phyloP scores from a whole-genome alignment of 2,888 invertebrate genomes.

The Sinopyrophorus schimmeli region DNA sequence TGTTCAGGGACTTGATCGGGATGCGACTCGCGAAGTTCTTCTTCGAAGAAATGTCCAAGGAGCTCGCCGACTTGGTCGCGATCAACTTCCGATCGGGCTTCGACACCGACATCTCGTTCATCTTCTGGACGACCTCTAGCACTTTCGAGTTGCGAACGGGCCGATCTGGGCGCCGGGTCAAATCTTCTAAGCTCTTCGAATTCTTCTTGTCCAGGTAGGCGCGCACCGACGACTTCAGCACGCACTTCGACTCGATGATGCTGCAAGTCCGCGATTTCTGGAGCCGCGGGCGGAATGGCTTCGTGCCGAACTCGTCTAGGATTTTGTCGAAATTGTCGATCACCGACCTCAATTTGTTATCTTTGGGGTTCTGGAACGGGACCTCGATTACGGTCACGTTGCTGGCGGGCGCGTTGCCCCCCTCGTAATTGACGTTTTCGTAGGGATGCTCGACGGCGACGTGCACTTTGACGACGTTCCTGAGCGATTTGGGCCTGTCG shows the following conservation, averaged over 20 bases:
- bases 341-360: slow-evolving; percentile 57
- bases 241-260: slow-evolving; percentile 70
- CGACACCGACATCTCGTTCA: neutral
- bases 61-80: slow-evolving; percentile 45
- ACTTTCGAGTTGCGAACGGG: neutral
- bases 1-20: slow-evolving; percentile 49
- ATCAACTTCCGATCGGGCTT: slow-evolving; percentile 9
- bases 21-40: slow-evolving; percentile 44
- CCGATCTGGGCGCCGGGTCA: no score
- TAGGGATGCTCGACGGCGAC: slow-evolving; percentile 42
- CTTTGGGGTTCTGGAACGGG: slow-evolving; percentile 41
- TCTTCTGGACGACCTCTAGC: neutral
- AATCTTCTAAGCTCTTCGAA: slow-evolving; percentile 25
- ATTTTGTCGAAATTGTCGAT: slow-evolving; percentile 61
- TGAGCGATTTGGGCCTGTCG: neutral
- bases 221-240: slow-evolving; percentile 60
- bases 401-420: slow-evolving; percentile 51
- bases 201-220: slow-evolving; percentile 11
- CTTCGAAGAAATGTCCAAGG: slow-evolving; percentile 29
- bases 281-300: slow-evolving; percentile 56
- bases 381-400: slow-evolving; percentile 57
- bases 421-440: slow-evolving; percentile 40
- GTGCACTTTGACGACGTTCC: slow-evolving; percentile 34
- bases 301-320: slow-evolving; percentile 55
- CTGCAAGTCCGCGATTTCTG: slow-evolving; percentile 73